These are phyloP conservation scores for Agrilus planipennis DNA, from an alignment of 1,140 invertebrate genomes.

Conservation along the genomic window DNA sequence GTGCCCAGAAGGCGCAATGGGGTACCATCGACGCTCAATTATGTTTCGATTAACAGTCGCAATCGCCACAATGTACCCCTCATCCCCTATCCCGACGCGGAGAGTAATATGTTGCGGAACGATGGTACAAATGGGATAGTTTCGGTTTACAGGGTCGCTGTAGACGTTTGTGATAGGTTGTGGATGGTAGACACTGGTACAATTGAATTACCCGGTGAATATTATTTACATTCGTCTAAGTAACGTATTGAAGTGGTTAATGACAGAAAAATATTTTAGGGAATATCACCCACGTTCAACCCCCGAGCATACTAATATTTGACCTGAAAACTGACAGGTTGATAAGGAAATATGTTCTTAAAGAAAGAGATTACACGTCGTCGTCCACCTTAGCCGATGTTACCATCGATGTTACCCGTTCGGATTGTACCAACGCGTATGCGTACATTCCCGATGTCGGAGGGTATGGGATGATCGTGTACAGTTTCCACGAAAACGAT, in stretches of 20 bases:
- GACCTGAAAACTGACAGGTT: constrained; percentile 46
- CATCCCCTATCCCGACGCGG: constrained; percentile 49
- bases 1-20: constrained; percentile 52
- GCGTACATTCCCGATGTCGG: constrained; percentile 61
- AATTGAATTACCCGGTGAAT: constrained; percentile 37
- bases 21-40: constrained; percentile 58
- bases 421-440: constrained; percentile 49
- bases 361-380: constrained; percentile 32
- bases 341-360: constrained; percentile 35
- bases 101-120: constrained; percentile 42
- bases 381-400: constrained; percentile 45
- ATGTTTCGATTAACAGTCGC: constrained; percentile 38
- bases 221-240: no score
- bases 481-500: constrained; percentile 44
- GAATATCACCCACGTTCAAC: constrained; percentile 40
- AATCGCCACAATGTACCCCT: constrained; percentile 33
- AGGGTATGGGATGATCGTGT: constrained; percentile 55
- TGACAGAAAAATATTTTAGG: constrained; percentile 26
- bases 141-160: constrained; percentile 52
- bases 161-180: constrained; percentile 54
- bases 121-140: constrained; percentile 35
- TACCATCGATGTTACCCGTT: constrained; percentile 46
- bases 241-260: neutral
- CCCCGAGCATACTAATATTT: constrained; percentile 50
- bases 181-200: constrained; percentile 64